Conservation (phyloP, 2,888 invertebrate genomes). For the Sarcophaga rosellei region DNA sequence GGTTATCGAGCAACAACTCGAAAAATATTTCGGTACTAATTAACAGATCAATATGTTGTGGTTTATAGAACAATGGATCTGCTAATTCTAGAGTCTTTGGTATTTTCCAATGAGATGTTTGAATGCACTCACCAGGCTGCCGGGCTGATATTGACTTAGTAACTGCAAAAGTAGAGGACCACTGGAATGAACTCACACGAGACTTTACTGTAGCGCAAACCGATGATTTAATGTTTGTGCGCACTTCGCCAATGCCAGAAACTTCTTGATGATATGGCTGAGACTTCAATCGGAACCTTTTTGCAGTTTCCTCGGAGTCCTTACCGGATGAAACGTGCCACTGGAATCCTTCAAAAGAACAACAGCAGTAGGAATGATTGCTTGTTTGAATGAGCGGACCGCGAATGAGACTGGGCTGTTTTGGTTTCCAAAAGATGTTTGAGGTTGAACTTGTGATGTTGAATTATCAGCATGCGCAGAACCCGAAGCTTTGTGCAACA, state of each 20-base stretch:
- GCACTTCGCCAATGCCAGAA: conserved; percentile 53
- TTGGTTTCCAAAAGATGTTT: neutral
- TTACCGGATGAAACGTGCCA: conserved; percentile 38
- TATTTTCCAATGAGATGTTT: conserved; percentile 20
- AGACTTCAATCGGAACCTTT: conserved; percentile 47
- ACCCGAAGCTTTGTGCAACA: neutral
- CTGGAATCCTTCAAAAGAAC: conserved; percentile 27
- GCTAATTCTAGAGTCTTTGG: conserved; percentile 5
- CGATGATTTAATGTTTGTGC: conserved; percentile 35
- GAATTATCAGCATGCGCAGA: neutral
- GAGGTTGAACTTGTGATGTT: neutral
- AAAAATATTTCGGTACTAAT: conserved; percentile 52
- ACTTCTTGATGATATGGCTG: conserved; percentile 31
- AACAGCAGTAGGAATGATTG: neutral
- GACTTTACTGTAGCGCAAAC: conserved; percentile 48
- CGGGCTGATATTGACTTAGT: conserved; percentile 44
- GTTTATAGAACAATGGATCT: conserved; percentile 43
- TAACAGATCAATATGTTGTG: conserved; percentile 45
- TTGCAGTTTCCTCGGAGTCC: conserved; percentile 54
- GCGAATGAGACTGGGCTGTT: neutral
- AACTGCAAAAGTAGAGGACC: conserved; percentile 35
- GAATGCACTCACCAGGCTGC: conserved; percentile 45
- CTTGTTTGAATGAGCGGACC: neutral
- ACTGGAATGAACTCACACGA: conserved; percentile 47
- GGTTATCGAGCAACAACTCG: conserved; percentile 47